Evolutionary conservation across 2,888 invertebrate species (phyloP).

Genomic region (Graphium colonna): DNA sequence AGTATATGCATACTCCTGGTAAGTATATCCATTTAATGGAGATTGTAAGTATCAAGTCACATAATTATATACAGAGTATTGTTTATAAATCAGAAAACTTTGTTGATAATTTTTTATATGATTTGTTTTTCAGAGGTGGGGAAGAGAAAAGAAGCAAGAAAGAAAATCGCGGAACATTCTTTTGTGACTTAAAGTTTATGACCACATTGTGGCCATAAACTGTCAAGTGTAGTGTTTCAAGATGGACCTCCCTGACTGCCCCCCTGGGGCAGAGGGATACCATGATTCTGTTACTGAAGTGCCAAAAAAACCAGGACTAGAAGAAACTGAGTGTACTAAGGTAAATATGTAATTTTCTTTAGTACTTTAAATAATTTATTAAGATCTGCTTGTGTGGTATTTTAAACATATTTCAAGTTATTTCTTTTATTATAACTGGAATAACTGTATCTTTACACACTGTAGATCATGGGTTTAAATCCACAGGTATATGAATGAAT

Average conservation of each 20-base stretch:
- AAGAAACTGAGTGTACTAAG: constrained; percentile 56
- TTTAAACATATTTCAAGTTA: neutral
- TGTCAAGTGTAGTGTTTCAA: constrained; percentile 67
- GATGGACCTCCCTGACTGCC: constrained; percentile 74
- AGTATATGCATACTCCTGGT: too few species aligned
- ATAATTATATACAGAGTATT: constrained; percentile 6
- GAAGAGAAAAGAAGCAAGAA: too few species aligned
- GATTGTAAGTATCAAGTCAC: constrained; percentile 19
- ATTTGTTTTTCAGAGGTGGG: constrained; percentile 15
- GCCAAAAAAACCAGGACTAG: constrained; percentile 50
- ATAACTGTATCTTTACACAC: too few species aligned
- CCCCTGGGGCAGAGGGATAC: constrained; percentile 73
- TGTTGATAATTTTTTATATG: constrained; percentile 1
- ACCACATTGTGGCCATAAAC: constrained; percentile 61
- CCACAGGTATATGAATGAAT: neutral
- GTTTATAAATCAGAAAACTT: neutral
- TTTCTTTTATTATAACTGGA: too few species aligned
- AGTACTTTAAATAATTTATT: neutral
- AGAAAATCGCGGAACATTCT: constrained; percentile 12
- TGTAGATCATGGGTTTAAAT: neutral
- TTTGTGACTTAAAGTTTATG: constrained; percentile 50
- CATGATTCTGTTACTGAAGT: constrained; percentile 65
- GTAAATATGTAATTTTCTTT: constrained; percentile 54
- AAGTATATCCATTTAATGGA: constrained; percentile 10
- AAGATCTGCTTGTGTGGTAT: neutral